Base-by-base conservation (phyloP, 92 coral and sea anemone species). In the Actinernus sp. region DNA sequence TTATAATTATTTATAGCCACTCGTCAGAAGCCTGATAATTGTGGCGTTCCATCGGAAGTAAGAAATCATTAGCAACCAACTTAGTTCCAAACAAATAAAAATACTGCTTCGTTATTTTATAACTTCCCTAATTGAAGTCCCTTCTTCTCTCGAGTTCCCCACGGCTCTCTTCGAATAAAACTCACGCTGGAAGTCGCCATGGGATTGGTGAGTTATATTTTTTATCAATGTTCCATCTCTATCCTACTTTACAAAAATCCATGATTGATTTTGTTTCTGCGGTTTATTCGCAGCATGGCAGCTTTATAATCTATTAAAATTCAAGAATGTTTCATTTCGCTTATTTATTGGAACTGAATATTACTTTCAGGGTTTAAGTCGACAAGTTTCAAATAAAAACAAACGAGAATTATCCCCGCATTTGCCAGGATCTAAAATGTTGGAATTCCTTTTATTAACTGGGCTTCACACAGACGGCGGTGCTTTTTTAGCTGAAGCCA, bases 1-100 rank as follows among this genome's bases (percentile, higher is more conserved):
- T 33, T 51, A 50, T 59, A 68, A 68, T 68, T 13, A 51, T 52
- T 17, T 5, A 13, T 40, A 37, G 1, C 63, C 63, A 31, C 38
- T 54, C 60, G 41, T 34, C 14, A 34, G 41, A 14, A 6, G 6
- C 41, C 41, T 34, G 14, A 6, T 34, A 34, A 34, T 14, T 6
- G 41, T 6, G 41, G 14, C 41, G 41, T 6, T n/a, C n/a, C n/a
- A n/a, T 6, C 14, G 41, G 6, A 34, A 34, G 14, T 6, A 6
- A 34, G 14, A 34, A 34, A 34, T 34, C 41, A 34, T 34, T 34
- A 14, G 14, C 41, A 34, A 14, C 6, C 41, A 14, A 14, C 6
- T 34, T 14, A 6, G 8, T 34, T 34, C 6, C 41, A 34, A 34
- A 34, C 14, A 6, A 34, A 34, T 34, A 34, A 34, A 34, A 6